Evolutionary conservation across 2,797 vertebrate genomes (phyloP), one percentile per base, ranked within the genome.

Genomic region (Echiichthys vipera): DNA sequence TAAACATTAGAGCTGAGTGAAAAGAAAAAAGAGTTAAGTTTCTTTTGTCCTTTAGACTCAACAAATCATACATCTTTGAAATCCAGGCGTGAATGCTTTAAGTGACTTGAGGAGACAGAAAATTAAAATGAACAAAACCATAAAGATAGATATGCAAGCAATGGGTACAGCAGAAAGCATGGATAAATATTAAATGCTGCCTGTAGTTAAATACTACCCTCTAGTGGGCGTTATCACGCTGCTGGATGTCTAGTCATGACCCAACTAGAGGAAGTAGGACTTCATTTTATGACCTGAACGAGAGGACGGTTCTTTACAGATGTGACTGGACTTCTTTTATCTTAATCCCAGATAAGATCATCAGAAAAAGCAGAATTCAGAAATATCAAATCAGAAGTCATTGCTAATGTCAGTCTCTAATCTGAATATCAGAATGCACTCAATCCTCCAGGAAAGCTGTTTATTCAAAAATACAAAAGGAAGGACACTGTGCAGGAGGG

Each of bases 181-280:
- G 40, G 61, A 50, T 58, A 59, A 34, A 66, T 76, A 53, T 68
- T n/a, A 51, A 61, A 53, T 24, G 63, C 58, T 76, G 88, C 79
- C 47, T 80, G 82, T 86, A 89, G 91, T 88, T 88, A 85, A 91
- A 92, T 85, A 94, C 88, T 91, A 87, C 91, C 91, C 93, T 93
- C 93, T 94, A 91, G 90, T 93, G 93, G 93, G 39, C 46, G 14
- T 20, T 6, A 1, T 7, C 29, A 2, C 27, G 18, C 5, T 63
- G 27, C 47, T 62, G 54, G 36, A 34, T 27, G 57, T 62, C 5
- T 51, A 2, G 10, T 67, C 32, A 49, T 39, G 45, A 61, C 25
- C 29, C 39, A 43, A 30, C 58, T 11, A 8, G 36, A 59, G 55
- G 36, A n/a, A 56, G 43, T 15, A 58, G 25, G 53, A 55, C 59